These are phyloP conservation scores for Catamblyrhynchus diadema DNA, from an alignment of 2,797 vertebrate genomes.

Conservation along the genomic window DNA sequence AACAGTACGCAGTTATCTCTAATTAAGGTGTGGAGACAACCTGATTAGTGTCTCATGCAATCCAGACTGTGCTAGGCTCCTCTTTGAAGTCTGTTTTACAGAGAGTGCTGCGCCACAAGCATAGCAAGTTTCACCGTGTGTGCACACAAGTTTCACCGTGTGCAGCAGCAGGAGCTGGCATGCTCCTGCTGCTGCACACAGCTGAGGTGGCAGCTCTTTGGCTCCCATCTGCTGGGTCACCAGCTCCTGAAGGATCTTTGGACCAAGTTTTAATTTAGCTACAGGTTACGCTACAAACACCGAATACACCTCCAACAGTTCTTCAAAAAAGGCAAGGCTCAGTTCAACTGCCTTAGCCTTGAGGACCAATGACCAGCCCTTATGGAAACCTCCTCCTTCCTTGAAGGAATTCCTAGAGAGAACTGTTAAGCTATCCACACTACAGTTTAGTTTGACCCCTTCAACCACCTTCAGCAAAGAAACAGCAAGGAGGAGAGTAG, in stretches of 20 bases:
- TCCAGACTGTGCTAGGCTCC: neutral
- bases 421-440: neutral
- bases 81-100: neutral
- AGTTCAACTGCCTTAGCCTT: neutral
- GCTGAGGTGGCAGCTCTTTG: neutral
- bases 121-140: neutral
- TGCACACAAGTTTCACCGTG: no score
- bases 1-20: neutral
- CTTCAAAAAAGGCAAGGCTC: neutral
- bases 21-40: neutral
- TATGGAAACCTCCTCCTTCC: neutral
- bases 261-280: neutral
- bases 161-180: neutral
- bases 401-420: neutral
- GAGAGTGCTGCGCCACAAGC: neutral
- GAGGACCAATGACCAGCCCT: neutral
- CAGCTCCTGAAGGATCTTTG: neutral
- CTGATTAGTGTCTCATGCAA: neutral
- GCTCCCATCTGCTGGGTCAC: neutral
- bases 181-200: neutral
- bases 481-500: neutral
- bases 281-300: neutral
- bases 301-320: accelerated
- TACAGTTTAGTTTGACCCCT: neutral
- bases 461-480: neutral